Percentiles rank a stretch among this genome's conserved stretches.
Conservation (phyloP, 1,140 invertebrate genomes). For the Drosophila nebulosa region DNA sequence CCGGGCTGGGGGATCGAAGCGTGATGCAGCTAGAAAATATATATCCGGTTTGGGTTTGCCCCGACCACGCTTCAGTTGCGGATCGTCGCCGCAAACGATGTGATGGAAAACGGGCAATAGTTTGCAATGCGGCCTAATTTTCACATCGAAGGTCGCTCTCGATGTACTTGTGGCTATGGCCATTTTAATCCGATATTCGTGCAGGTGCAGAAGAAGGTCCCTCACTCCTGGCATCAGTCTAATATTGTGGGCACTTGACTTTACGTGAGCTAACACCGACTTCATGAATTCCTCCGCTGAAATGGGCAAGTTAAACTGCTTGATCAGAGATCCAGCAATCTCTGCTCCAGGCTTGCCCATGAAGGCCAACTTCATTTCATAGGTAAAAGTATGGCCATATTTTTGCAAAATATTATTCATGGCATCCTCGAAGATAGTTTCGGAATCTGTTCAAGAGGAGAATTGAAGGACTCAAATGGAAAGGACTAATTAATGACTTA, state of each 20-base stretch:
- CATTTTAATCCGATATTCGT: conserved; percentile 89
- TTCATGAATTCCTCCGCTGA: background rate
- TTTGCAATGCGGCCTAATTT: conserved; percentile 87
- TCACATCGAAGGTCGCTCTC: conserved; percentile 85
- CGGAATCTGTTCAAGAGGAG: conserved; percentile 28
- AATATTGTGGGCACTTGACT: background rate
- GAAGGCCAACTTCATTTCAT: background rate
- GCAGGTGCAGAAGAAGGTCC: conserved; percentile 89
- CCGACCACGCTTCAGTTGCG: conserved; percentile 87
- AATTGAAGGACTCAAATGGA: background rate
- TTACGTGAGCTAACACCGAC: background rate
- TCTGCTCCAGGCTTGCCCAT: conserved; percentile 6
- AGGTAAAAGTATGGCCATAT: conserved; percentile 18
- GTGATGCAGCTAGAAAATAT: conserved; percentile 90
- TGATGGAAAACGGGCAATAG: conserved; percentile 90
- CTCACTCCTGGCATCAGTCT: conserved; percentile 86
- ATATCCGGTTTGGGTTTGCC: conserved; percentile 95
- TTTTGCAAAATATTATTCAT: background rate
- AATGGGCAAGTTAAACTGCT: conserved; percentile 20
- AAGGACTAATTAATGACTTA: background rate
- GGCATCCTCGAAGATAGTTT: conserved; percentile 3
- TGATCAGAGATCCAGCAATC: background rate
- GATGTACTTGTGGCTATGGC: conserved; percentile 95
- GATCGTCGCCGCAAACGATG: conserved; percentile 91
- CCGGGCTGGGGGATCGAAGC: conserved; percentile 88